These are phyloP conservation scores for Rhagium mordax DNA, from an alignment of 2,888 invertebrate species.

Conservation along the genomic window DNA sequence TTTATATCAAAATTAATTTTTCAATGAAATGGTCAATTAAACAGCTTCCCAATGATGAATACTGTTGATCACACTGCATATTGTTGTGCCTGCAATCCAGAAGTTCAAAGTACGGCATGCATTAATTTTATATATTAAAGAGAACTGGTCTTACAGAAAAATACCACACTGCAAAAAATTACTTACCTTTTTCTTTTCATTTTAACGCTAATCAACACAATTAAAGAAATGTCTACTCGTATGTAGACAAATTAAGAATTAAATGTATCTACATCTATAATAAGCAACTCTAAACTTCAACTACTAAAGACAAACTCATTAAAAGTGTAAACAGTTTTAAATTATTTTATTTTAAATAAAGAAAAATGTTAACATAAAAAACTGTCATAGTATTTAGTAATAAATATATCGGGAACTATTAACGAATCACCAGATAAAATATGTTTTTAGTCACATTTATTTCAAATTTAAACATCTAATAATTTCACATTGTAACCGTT, in stretches of 20 bases:
- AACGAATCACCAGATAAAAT: conserved; percentile 54
- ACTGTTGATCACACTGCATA: too few species aligned
- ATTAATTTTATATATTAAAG: not conserved
- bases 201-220: too few species aligned
- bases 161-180: not conserved
- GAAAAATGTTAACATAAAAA: conserved; percentile 54
- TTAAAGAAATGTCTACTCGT: too few species aligned
- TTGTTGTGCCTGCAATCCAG: too few species aligned
- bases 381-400: conserved; percentile 48
- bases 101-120: not conserved
- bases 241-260: not conserved
- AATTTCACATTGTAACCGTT: conserved; percentile 66
- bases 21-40: too few species aligned
- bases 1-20: too few species aligned
- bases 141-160: not conserved
- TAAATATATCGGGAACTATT: conserved; percentile 51
- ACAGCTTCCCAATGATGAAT: too few species aligned
- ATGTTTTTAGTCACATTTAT: conserved; percentile 68
- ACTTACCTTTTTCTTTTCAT: not conserved
- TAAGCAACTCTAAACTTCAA: not conserved
- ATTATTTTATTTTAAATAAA: conserved; percentile 55
- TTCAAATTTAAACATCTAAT: conserved; percentile 69
- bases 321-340: conserved; percentile 40
- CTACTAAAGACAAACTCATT: not conserved
- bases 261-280: not conserved